These are phyloP conservation scores for Drosophila emarginata DNA, from an alignment of 2,888 invertebrate genomes.

Conservation along the genomic window DNA sequence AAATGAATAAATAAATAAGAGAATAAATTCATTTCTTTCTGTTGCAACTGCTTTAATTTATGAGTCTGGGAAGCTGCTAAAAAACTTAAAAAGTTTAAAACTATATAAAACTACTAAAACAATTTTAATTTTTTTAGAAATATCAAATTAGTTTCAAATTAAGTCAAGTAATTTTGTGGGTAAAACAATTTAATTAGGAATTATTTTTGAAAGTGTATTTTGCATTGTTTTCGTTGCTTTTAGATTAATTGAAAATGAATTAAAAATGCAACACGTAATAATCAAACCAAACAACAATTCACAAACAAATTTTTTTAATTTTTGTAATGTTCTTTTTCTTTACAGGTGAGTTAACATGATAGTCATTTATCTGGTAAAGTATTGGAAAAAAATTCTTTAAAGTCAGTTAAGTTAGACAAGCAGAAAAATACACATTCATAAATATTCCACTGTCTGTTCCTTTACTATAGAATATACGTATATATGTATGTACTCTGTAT, in stretches of 20 bases:
- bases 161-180: no score
- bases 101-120: no score
- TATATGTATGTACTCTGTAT: not conserved
- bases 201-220: not conserved
- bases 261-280: not conserved
- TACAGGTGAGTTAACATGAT: not conserved
- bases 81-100: no score
- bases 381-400: slow-evolving; percentile 13
- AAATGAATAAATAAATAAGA: not conserved
- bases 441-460: slow-evolving; percentile 10
- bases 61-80: no score
- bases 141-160: no score
- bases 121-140: no score
- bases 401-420: not conserved
- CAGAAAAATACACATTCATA: not conserved
- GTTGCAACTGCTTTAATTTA: no score
- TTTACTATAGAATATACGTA: slow-evolving; percentile 15
- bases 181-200: no score
- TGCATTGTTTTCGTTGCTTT: not conserved
- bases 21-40: no score
- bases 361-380: not conserved
- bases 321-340: not conserved
- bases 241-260: not conserved
- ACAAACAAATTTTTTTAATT: not conserved
- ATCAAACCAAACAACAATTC: not conserved